Evolutionary conservation across 2,888 invertebrate species (phyloP).

Genomic region (Cyrtodaria siliqua): DNA sequence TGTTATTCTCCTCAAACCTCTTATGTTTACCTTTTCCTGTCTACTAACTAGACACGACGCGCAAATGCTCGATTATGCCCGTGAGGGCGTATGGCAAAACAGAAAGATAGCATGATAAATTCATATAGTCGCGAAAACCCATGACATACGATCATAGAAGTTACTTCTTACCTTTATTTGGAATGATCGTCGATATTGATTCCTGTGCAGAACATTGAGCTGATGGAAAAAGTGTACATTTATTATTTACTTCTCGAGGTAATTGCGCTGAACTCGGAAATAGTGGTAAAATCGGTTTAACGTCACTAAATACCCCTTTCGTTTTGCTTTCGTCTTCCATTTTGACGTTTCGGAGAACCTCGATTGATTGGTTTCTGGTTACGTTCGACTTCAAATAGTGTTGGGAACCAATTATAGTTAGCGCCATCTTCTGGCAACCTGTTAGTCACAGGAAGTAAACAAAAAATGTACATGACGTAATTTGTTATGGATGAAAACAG

Average conservation of each 20-base stretch:
- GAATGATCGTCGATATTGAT: neutral
- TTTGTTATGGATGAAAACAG: slow-evolving; percentile 71
- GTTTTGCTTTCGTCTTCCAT: slow-evolving; percentile 5
- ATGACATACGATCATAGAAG: neutral
- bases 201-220: neutral
- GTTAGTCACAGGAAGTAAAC: slow-evolving; percentile 58
- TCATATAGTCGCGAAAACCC: too few relatives aligned
- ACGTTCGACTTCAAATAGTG: neutral
- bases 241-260: too few relatives aligned
- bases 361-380: neutral
- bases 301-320: neutral
- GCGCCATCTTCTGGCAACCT: neutral
- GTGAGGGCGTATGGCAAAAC: too few relatives aligned
- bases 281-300: neutral
- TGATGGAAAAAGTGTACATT: slow-evolving; percentile 2
- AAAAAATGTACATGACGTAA: slow-evolving; percentile 66
- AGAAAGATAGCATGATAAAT: too few relatives aligned
- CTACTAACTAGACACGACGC: too few relatives aligned
- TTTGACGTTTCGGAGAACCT: neutral
- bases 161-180: slow-evolving; percentile 1
- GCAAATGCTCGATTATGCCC: too few relatives aligned
- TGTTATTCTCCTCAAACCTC: too few relatives aligned
- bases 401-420: neutral
- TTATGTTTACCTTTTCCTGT: too few relatives aligned
- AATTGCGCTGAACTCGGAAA: neutral